phyloP scores from a whole-genome alignment of 2,113 vertebrate genomes.

The Gopherus evgoodei region DNA sequence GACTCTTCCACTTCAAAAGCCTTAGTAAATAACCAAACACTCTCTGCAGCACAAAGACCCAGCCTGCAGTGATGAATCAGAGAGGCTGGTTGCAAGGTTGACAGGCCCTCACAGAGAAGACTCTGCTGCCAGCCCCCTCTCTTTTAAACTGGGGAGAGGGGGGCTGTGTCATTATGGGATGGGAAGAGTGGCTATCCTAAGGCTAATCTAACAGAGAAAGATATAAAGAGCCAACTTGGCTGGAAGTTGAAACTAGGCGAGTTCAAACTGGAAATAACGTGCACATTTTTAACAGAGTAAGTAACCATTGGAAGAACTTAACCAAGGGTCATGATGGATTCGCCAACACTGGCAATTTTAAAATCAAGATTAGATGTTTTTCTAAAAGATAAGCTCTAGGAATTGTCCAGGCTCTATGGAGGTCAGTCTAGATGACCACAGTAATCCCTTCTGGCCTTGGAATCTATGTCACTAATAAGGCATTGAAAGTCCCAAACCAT shows the following conservation, averaged over 20 bases:
- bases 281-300: neutral
- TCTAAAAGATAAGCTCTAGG: neutral
- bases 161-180: fast-evolving
- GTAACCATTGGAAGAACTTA: neutral
- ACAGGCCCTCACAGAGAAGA: neutral
- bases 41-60: conserved; percentile 32
- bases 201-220: neutral
- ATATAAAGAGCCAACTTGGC: neutral
- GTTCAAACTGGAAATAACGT: neutral
- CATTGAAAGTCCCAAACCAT: neutral
- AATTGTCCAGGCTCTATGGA: neutral
- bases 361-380: neutral
- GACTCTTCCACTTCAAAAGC: conserved; percentile 68
- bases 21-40: conserved; percentile 67
- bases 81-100: conserved; percentile 10
- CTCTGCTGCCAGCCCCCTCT: neutral
- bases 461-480: neutral
- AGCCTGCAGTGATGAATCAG: conserved; percentile 43
- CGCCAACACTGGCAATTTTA: neutral
- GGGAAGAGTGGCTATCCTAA: neutral
- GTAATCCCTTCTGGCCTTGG: neutral
- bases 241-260: neutral
- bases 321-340: neutral
- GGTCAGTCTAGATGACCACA: neutral
- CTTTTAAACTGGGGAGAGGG: neutral